A percentile compares a stretch with the other conserved stretches of the same genome.
phyloP scores from a whole-genome alignment of 2,797 vertebrate species.

The Pseudochirops corinnae region DNA sequence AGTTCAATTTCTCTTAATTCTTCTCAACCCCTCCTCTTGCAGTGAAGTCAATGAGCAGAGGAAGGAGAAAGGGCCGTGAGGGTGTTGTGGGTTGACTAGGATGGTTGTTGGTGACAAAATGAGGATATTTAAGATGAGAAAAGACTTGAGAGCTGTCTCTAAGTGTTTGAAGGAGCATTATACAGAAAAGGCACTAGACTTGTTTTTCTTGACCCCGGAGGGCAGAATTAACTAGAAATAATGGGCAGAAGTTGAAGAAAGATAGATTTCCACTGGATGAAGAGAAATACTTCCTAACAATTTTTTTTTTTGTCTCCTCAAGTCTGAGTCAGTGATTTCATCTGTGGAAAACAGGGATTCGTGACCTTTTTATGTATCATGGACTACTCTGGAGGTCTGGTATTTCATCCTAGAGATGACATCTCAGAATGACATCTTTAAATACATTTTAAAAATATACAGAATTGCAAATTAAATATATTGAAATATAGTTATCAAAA shows the following conservation, averaged over 20 bases:
- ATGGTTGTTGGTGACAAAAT: not conserved
- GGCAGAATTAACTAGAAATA: not conserved
- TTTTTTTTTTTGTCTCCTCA: not conserved
- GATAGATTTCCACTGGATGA: not conserved
- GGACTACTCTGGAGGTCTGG: not conserved
- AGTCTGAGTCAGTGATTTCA: not conserved
- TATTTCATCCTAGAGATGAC: not conserved
- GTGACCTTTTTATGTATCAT: not conserved
- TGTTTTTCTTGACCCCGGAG: not conserved
- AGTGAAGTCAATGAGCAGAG: not conserved
- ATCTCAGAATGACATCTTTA: not conserved
- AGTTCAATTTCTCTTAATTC: not conserved
- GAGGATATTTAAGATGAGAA: not conserved
- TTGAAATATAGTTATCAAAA: not conserved
- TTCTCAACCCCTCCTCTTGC: not conserved
- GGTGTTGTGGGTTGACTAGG: not conserved
- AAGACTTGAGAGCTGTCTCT: not conserved
- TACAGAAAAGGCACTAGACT: not conserved
- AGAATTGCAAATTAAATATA: not conserved
- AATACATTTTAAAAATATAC: not conserved
- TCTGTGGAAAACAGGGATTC: not conserved
- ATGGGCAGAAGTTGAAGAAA: not conserved
- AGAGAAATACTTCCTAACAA: not conserved
- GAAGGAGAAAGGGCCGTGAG: not conserved
- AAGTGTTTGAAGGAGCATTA: not conserved